Conservation (phyloP, 2,888 invertebrate species). For the Tetramorium bicarinatum region DNA sequence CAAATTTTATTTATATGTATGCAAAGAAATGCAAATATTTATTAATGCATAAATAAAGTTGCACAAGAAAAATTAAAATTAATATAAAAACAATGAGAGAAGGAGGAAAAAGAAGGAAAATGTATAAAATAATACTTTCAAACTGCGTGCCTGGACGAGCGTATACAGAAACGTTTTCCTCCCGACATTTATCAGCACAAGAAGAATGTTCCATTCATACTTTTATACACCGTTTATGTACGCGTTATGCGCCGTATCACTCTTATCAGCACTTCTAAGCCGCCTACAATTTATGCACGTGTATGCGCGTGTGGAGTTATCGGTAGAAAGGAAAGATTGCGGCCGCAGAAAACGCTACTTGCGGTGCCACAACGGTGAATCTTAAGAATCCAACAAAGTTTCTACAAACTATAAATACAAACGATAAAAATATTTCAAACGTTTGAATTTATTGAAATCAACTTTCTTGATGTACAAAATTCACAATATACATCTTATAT, state of each 20-base stretch:
- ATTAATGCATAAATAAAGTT: not conserved
- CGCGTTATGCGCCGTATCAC: slow-evolving; percentile 71
- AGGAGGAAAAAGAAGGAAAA: not conserved
- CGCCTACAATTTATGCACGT: slow-evolving; percentile 72
- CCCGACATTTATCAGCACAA: slow-evolving; percentile 65
- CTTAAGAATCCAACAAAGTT: slow-evolving; percentile 44
- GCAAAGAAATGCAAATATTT: not conserved
- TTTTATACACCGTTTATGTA: slow-evolving; percentile 73
- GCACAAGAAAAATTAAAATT: not conserved
- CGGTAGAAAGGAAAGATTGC: slow-evolving; percentile 56
- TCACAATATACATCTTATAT: not conserved
- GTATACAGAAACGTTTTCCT: slow-evolving; percentile 59
- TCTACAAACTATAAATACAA: not conserved
- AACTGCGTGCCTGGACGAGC: slow-evolving; percentile 28
- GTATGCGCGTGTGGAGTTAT: slow-evolving; percentile 63
- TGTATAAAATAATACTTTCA: not conserved
- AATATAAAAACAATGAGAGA: not conserved
- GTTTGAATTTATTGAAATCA: not conserved
- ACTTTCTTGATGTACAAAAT: not conserved
- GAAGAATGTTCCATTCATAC: slow-evolving; percentile 77
- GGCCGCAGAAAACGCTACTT: slow-evolving; percentile 73
- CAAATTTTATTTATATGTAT: not conserved
- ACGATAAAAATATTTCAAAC: not conserved
- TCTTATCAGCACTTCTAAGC: slow-evolving; percentile 74
- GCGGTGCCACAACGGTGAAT: slow-evolving; percentile 52